phyloP scores from a whole-genome alignment of 2,113 vertebrate species.

The Sphyrna mokarran region DNA sequence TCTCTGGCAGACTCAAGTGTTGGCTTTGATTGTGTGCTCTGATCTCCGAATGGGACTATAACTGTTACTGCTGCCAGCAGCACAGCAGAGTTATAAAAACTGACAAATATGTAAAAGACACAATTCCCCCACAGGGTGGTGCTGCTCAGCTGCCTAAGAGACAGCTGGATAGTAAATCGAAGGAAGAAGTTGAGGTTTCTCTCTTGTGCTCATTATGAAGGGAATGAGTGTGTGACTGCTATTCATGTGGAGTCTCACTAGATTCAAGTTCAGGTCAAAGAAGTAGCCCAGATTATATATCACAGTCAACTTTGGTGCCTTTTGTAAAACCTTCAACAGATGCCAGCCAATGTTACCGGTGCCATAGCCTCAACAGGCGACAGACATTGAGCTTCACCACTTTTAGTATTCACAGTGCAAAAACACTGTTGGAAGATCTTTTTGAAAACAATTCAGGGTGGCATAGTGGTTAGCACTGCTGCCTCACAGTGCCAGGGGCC shows the following conservation, averaged over 20 bases:
- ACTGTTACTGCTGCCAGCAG: not conserved
- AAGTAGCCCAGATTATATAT: not conserved
- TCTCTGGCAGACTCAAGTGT: not conserved
- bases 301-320: too few relatives aligned
- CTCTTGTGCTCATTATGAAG: not conserved
- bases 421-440: too few relatives aligned
- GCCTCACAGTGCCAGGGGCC: too few relatives aligned
- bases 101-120: not conserved
- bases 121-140: not conserved
- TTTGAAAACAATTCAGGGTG: too few relatives aligned
- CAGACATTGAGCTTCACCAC: too few relatives aligned
- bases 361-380: too few relatives aligned
- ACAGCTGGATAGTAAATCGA: not conserved
- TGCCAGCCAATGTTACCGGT: too few relatives aligned
- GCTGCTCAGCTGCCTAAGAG: not conserved
- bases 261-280: not conserved
- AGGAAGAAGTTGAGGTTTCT: not conserved
- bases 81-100: not conserved
- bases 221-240: not conserved
- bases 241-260: not conserved
- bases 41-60: not conserved
- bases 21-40: not conserved
- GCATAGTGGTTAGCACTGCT: too few relatives aligned
- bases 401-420: too few relatives aligned
- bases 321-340: too few relatives aligned